Conservation (phyloP, 2,888 invertebrate species). For the Oxystoma pomonae region DNA sequence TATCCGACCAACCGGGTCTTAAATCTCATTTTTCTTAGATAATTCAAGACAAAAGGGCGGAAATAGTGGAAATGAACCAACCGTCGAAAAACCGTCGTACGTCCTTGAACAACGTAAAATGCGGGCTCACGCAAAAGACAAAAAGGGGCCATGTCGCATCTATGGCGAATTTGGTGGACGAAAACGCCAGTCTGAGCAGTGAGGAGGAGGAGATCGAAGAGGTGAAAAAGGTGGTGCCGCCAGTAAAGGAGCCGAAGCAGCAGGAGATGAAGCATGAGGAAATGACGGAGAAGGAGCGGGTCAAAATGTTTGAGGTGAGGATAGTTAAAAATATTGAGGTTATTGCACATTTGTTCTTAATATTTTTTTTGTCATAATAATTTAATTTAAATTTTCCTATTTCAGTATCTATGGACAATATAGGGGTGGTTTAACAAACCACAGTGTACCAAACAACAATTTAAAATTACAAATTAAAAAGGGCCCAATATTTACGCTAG, state of each 20-base stretch:
- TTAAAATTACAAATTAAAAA: no score
- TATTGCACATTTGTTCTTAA: no score
- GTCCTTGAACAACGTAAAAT: background rate
- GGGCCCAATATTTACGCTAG: no score
- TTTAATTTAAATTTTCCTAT: no score
- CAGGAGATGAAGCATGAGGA: background rate
- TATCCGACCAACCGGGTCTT: no score
- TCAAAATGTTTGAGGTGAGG: background rate
- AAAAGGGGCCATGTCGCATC: constrained; percentile 13
- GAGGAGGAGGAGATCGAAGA: constrained; percentile 5
- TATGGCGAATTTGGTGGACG: constrained; percentile 16
- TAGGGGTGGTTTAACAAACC: no score
- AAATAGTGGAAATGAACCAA: constrained; percentile 22
- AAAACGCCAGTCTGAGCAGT: constrained; percentile 9
- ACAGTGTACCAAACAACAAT: no score
- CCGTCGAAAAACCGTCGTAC: background rate
- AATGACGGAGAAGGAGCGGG: background rate
- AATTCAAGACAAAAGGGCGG: constrained; percentile 16
- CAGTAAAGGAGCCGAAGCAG: background rate
- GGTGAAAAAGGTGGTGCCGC: background rate
- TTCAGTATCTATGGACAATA: no score
- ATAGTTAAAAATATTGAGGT: no score
- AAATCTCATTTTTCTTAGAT: background rate
- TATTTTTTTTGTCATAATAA: no score
- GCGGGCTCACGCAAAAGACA: background rate